phyloP scores from a whole-genome alignment of 2,797 vertebrate genomes.

The Euthynnus affinis region DNA sequence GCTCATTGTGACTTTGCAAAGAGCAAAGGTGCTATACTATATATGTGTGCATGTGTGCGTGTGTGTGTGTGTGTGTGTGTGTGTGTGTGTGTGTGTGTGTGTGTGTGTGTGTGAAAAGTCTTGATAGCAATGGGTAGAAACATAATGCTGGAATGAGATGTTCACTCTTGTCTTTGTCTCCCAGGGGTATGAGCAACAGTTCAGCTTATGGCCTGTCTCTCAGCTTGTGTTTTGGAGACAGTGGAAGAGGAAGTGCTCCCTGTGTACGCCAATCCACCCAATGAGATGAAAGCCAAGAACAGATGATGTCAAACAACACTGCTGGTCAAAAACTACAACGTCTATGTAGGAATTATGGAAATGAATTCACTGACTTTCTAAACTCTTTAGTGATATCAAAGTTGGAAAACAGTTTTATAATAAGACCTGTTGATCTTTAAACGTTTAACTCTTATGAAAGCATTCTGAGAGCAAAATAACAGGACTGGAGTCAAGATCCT shows the following conservation, averaged over 20 bases:
- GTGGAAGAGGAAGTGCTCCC: background rate
- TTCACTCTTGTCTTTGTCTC: constrained; percentile 56
- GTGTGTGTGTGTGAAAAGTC: constrained; percentile 48
- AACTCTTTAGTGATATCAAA: too few relatives aligned
- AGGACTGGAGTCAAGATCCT: background rate
- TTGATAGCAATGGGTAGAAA: constrained; percentile 32
- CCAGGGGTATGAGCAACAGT: constrained; percentile 42
- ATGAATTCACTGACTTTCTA: background rate
- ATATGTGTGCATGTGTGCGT: background rate
- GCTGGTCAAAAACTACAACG: constrained; percentile 1
- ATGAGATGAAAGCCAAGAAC: constrained; percentile 5
- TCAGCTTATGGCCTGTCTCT: constrained; percentile 14
- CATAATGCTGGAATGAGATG: constrained; percentile 50
- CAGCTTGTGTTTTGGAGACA: constrained; percentile 1
- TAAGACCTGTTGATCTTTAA: background rate
- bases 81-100: constrained; percentile 20
- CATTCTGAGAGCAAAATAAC: background rate
- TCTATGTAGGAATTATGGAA: background rate
- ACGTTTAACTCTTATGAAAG: background rate
- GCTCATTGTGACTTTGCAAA: constrained; percentile 73
- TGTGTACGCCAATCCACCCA: constrained; percentile 9
- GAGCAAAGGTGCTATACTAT: constrained; percentile 36
- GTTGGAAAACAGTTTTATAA: too few relatives aligned
- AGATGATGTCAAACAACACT: background rate
- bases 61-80: background rate